Base-by-base conservation (phyloP, 2,113 vertebrate species). In the Gymnorhina tibicen region DNA sequence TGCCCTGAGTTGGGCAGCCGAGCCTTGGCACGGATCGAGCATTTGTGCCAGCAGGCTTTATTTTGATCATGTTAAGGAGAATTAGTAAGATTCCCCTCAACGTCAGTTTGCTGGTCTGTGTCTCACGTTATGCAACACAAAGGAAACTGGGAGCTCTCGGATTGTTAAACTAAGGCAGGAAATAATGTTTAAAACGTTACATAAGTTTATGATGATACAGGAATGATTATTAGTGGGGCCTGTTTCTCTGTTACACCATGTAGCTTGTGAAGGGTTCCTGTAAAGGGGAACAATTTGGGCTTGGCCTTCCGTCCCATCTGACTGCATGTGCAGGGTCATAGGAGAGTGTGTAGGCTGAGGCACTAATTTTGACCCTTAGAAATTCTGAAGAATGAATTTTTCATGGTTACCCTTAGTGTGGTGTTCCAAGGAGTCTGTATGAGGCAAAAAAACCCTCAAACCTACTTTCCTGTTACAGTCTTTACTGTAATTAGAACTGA, bases 131-230 rank as follows among this genome's bases (percentile, higher is more conserved):
- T 0, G 68, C 90, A 96, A 96, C 85, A 35, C 78, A 66, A 66
- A 86, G 89, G 89, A 95, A 96, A 59, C 67, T 1, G 21, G 41
- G 52, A 85, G 42, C 53, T 42, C 66, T 76, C 0, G 0, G 44
- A 13, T 78, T 84, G 90, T 92, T 72, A 37, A 93, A 85, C n/a
- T 59, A 24, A 63, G 91, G 44, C 92, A 93, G 76, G 83, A 93
- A 92, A 69, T 78, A 28, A 28, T 27, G 64, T 87, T 90, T 58
- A 72, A 93, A 85, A 50, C n/a, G 8, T 94, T 91, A 75, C 83
- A 53, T 81, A 92, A 87, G 63, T 39, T 18, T n/a, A 27, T 7
- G 64, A 17, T 74, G 73, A n/a, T 91, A 59, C 30, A 46, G 64
- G n/a, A 83, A 55, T 35, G 3, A n/a, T 55, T 60, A 60, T 42